Conservation (phyloP, 1,140 invertebrate genomes). For the Vollenhovia emeryi region DNA sequence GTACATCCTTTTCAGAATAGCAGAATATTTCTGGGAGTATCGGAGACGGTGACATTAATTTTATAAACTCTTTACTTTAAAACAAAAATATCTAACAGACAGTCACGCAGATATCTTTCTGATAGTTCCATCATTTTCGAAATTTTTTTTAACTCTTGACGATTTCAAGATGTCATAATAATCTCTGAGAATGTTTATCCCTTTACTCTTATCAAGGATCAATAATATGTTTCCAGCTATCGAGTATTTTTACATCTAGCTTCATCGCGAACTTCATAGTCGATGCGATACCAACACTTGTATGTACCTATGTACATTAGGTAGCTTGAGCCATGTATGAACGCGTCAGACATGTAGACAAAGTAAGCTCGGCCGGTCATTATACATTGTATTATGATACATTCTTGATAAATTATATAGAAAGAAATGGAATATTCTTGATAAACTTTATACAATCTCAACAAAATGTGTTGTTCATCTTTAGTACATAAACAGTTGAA, state of each 20-base stretch:
- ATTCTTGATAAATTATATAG: too few species aligned
- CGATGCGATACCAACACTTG: background rate
- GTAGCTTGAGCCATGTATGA: background rate
- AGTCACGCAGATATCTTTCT: background rate
- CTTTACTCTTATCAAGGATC: background rate
- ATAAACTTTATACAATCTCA: background rate
- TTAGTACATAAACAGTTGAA: background rate
- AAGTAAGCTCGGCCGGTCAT: constrained; percentile 11
- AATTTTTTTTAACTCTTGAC: background rate
- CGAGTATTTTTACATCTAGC: background rate
- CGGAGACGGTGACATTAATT: too few species aligned
- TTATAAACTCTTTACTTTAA: too few species aligned
- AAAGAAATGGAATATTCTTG: too few species aligned
- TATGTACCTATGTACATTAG: background rate
- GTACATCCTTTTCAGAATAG: background rate
- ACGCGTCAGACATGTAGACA: background rate
- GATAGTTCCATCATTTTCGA: background rate
- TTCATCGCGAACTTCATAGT: background rate
- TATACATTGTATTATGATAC: too few species aligned
- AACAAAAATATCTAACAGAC: background rate
- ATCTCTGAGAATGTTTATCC: background rate
- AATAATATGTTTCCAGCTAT: constrained; percentile 6
- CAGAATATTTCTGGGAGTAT: background rate
- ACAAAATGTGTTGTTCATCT: background rate
- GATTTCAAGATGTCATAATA: background rate